A percentile compares a stretch with the other conserved stretches of the same genome.
These are phyloP conservation scores for Patella ulyssiponensis DNA, from an alignment of 2,888 invertebrate species.

Conservation along the genomic window DNA sequence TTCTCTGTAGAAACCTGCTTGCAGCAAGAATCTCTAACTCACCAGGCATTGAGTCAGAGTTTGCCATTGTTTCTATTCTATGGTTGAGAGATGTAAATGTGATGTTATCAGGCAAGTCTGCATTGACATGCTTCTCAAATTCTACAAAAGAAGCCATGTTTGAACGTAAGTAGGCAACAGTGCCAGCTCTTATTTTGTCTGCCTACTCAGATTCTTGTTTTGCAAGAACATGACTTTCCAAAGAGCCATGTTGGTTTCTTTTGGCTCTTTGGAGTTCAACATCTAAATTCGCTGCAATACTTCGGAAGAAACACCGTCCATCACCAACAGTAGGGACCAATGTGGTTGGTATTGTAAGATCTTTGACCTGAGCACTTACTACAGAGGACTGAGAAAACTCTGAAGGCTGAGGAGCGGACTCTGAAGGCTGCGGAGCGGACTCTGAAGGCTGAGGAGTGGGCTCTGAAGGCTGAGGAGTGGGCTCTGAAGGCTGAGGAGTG, in stretches of 20 bases:
- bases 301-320: conserved; percentile 6
- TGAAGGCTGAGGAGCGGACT: no score
- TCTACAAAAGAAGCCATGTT: neutral
- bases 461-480: no score
- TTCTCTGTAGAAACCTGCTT: neutral
- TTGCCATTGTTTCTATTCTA: neutral
- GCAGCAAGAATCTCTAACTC: neutral
- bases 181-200: neutral
- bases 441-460: no score
- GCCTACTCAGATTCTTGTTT: neutral
- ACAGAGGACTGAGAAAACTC: no score
- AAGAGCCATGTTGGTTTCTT: neutral
- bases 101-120: neutral
- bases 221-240: neutral
- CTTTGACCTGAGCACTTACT: no score
- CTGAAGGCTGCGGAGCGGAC: no score
- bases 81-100: neutral
- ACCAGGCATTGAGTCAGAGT: neutral
- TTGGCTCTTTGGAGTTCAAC: conserved; percentile 1
- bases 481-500: no score
- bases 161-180: neutral
- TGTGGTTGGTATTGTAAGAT: neutral
- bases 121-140: conserved; percentile 1
- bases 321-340: neutral
- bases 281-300: neutral